Conservation (phyloP, 1,140 invertebrate genomes). For the Papilio helenus region DNA sequence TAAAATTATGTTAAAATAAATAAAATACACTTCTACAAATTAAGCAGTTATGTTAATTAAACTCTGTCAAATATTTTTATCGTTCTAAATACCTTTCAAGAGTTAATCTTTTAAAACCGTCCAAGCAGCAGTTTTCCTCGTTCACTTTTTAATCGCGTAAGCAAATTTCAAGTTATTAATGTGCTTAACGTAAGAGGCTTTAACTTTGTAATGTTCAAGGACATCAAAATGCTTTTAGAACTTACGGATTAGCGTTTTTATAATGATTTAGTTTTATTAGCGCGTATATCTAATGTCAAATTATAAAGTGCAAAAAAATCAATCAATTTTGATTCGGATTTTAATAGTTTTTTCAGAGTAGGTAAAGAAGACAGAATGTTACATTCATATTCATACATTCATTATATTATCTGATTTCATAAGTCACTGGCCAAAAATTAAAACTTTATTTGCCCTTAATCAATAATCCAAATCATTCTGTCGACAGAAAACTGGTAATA, state of each 20-base stretch:
- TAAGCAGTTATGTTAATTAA: not conserved
- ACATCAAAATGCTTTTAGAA: conserved; percentile 16
- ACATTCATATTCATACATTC: too few species aligned
- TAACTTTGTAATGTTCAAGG: conserved; percentile 14
- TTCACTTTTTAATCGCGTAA: conserved; percentile 28
- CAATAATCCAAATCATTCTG: not conserved
- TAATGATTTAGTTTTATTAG: not conserved
- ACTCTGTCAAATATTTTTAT: not conserved
- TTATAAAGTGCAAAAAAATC: not conserved
- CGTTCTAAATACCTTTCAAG: not conserved
- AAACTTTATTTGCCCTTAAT: not conserved
- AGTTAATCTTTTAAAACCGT: conserved; percentile 20
- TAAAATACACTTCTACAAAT: not conserved
- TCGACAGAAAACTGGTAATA: not conserved
- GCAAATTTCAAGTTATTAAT: conserved; percentile 31
- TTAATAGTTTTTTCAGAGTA: not conserved
- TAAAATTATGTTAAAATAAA: not conserved
- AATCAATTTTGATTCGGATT: not conserved
- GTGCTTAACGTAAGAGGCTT: conserved; percentile 20
- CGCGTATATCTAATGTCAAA: not conserved
- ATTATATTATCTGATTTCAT: too few species aligned
- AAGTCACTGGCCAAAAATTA: too few species aligned
- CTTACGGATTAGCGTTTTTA: not conserved
- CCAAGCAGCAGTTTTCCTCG: not conserved
- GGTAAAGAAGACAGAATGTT: too few species aligned